phyloP scores from a whole-genome alignment of 1,140 invertebrate genomes.

The Melanaphis sacchari region DNA sequence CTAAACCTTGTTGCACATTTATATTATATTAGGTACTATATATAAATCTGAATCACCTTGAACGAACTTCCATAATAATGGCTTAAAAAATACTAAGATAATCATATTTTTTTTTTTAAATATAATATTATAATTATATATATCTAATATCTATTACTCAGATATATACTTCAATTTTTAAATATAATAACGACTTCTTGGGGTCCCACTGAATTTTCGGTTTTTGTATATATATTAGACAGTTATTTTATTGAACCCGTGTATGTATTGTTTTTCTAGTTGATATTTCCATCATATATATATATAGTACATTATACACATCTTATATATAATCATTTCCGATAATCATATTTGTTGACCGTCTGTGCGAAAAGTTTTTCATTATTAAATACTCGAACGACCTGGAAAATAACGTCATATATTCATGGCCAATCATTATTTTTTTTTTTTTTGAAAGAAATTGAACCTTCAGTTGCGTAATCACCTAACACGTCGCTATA shows the following conservation, averaged over 20 bases:
- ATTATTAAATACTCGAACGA: conserved; percentile 44
- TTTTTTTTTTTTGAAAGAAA: not conserved
- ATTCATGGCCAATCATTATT: conserved; percentile 34
- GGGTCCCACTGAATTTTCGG: not conserved
- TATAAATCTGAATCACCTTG: not conserved
- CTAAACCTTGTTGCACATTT: not conserved
- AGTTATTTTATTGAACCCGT: not conserved
- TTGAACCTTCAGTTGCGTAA: conserved; percentile 34
- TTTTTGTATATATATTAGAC: not conserved
- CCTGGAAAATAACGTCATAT: conserved; percentile 34
- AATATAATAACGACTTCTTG: not conserved
- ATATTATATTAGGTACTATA: not conserved
- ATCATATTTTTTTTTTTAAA: not conserved
- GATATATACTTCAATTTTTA: not conserved
- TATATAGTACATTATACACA: no score
- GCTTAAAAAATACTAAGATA: not conserved
- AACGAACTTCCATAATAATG: not conserved
- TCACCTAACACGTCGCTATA: conserved; percentile 38
- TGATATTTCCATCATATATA: not conserved
- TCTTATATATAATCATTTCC: not conserved
- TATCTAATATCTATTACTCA: no score
- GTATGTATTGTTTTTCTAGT: not conserved
- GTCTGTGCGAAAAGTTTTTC: conserved; percentile 5
- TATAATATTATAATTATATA: no score
- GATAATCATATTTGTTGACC: conserved; percentile 39